Evolutionary conservation across 2,113 vertebrate genomes (phyloP), one percentile per base, ranked within the genome.

Genomic region (Limanda limanda): DNA sequence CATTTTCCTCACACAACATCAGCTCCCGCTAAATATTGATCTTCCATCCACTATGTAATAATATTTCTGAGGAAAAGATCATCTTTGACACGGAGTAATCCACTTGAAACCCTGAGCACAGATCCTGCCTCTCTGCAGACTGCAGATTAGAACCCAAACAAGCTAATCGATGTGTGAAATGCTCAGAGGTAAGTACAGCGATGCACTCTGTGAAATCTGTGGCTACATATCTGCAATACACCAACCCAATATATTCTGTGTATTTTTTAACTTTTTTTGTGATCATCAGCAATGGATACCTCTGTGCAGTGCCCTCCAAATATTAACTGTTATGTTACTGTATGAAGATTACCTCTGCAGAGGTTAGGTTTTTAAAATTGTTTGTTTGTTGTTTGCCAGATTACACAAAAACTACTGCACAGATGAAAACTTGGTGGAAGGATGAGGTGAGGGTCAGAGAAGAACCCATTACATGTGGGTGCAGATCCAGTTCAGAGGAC

Each of bases 81-180:
- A 56, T 60, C 56, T 66, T 63, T 60, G 64, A 68, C 67, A 52
- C 35, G 12, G 37, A 80, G 24, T 79, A 79, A 86, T 83, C 68
- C 65, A 81, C 77, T 83, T 70, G 21, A 79, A 78, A 78, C 67
- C 59, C 78, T 63, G 35, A 73, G 13, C 67, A 47, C n/a, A 20
- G 59, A 74, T 20, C 40, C 35, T 71, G 76, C 54, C 27, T 61
- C 5, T 21, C 73, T 79, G 42, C 59, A 0, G 13, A 76, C 60
- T 60, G 59, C 37, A 81, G 74, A 78, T 65, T 72, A 59, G 76
- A 76, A 78, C 69, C 76, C 55, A 69, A 66, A 61, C 24, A 61
- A 67, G 54, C 60, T 67, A 66, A 78, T 72, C 47, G 31, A 77
- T 71, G 60, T 68, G 62, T 82, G 55, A 75, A 76, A 71, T 23